Base-by-base conservation (phyloP, 2,888 invertebrate genomes). In the Cephus runcator region DNA sequence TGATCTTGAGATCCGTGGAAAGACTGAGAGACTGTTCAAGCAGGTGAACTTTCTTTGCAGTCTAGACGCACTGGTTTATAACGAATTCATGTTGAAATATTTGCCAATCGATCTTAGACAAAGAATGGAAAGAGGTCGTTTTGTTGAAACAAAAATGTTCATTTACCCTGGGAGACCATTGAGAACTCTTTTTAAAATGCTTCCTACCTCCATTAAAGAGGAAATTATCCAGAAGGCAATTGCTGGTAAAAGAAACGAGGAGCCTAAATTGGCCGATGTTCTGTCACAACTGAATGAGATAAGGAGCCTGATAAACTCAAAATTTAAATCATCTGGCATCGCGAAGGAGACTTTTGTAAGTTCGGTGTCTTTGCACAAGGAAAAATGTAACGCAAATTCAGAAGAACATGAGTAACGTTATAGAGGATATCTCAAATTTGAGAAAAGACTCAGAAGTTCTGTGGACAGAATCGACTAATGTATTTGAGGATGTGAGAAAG, bases 1-100 rank as follows among this genome's bases (percentile, higher is more conserved):
- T 76, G 93, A 93, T 81, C 90, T 94, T 79, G 93, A 94, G 90
- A 88, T 93, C 1, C 90, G 93, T 71, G 94, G 94, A 0, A 93
- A 93, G 79, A 93, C 94, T 31, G 91, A 92, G 79, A 90, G 93
- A 80, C 84, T 94, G 30, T 93, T 92, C 0, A 94, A 94, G 81
- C 94, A 94, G 87, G 93, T 93, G 0, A 93, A 93, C 79, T 93
- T 93, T 81, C 88, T 94, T 69, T 91, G 92, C 35, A 92, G 93
- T 12, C 85, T 93, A 77, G 93, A 93, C 75, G 92, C 92, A n/a
- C 86, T 93, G 35, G 92, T 93, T 0, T 93, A 93, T 81, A 93
- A 93, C 80, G 91, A 88, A 81, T 86, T 92, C 31, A 92, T 92
- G 77, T 91, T 85, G 23, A 89, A 88, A 35, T 87, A 92, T 34